Conservation (phyloP, 2,888 invertebrate genomes). For the Apotomis betuletana region DNA sequence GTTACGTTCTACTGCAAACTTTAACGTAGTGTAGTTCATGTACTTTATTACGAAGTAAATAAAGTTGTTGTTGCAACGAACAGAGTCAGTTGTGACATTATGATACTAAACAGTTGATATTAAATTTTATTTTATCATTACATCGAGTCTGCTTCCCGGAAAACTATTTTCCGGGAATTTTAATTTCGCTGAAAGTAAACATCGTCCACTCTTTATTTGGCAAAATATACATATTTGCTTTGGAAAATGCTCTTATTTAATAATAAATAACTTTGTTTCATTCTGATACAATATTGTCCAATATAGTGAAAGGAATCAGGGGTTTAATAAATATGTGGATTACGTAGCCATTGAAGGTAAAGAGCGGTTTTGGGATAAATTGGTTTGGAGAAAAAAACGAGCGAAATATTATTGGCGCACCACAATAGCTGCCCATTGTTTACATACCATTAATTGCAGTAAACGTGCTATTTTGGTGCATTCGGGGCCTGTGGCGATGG, state of each 20-base stretch:
- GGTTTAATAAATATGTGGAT: too few species aligned
- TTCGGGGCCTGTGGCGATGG: too few species aligned
- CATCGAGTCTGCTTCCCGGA: conserved; percentile 14
- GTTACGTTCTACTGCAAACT: neutral
- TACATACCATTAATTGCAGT: too few species aligned
- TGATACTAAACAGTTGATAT: conserved; percentile 1
- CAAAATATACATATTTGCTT: conserved; percentile 11
- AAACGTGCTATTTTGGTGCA: too few species aligned
- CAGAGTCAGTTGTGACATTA: neutral
- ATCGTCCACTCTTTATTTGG: conserved; percentile 9
- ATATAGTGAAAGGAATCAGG: too few species aligned
- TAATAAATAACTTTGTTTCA: neutral
- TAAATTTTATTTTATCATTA: conserved; percentile 28
- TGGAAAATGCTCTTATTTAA: neutral
- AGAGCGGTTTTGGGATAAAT: too few species aligned
- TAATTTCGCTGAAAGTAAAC: conserved; percentile 19
- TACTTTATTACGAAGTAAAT: neutral
- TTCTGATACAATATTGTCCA: too few species aligned
- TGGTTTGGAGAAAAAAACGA: too few species aligned
- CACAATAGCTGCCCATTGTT: too few species aligned
- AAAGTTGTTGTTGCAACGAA: conserved; percentile 1
- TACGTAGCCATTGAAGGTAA: too few species aligned
- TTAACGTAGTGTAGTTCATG: neutral
- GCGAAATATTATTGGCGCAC: too few species aligned
- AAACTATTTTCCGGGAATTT: conserved; percentile 25